phyloP scores from a whole-genome alignment of 1,140 invertebrate species.

The Archegozetes longisetosus region DNA sequence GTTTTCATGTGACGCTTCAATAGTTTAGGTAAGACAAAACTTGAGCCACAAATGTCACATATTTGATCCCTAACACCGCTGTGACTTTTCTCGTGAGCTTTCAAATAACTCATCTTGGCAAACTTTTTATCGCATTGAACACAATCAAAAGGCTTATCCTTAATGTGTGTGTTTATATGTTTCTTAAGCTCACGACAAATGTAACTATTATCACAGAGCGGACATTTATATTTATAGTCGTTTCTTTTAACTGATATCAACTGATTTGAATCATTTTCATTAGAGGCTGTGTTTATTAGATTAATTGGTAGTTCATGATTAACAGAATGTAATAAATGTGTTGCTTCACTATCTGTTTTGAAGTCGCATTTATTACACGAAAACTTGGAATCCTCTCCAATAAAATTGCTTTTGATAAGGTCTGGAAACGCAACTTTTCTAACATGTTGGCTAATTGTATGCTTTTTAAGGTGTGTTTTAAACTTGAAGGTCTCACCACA shows the following conservation, averaged over 20 bases:
- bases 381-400: neutral
- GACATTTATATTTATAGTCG: constrained; percentile 17
- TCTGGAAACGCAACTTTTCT: neutral
- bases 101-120: constrained; percentile 29
- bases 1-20: constrained; percentile 26
- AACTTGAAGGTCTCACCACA: neutral
- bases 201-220: constrained; percentile 21
- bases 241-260: neutral
- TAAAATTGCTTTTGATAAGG: neutral
- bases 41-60: constrained; percentile 30
- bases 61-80: constrained; percentile 31
- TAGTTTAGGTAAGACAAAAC: constrained; percentile 26
- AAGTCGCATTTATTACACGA: neutral
- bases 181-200: constrained; percentile 15
- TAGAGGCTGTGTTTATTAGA: neutral
- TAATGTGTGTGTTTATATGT: constrained; percentile 14
- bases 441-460: neutral
- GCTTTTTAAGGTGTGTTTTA: neutral
- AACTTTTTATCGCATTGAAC: constrained; percentile 36
- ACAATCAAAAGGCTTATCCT: constrained; percentile 17
- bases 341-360: neutral
- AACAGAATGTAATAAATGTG: neutral
- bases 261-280: neutral
- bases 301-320: neutral
- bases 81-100: constrained; percentile 32